Percentiles rank a stretch among this genome's conserved stretches.
Conservation (phyloP, 2,797 vertebrate species). For the Phrynocephalus forsythii region DNA sequence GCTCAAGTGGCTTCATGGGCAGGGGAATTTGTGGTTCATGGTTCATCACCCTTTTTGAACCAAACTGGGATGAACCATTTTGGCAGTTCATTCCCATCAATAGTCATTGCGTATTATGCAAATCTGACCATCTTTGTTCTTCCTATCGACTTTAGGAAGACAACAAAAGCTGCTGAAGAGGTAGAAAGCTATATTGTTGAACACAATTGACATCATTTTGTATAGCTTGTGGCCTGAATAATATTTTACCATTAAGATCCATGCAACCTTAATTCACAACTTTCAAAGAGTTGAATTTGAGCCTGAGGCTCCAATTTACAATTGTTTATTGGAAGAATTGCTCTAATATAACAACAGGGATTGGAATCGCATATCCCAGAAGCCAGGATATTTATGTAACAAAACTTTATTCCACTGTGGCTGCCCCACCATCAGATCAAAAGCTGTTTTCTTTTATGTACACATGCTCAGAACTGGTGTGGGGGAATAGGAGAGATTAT, state of each 20-base stretch:
- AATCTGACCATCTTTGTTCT: background rate
- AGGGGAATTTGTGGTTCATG: too few relatives aligned
- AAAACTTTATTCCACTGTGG: background rate
- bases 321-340: constrained; percentile 1
- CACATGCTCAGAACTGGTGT: background rate
- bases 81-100: too few relatives aligned
- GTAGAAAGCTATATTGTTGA: background rate
- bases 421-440: background rate
- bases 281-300: constrained; percentile 13
- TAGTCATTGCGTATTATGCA: background rate
- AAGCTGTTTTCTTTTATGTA: too few relatives aligned
- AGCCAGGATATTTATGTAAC: background rate
- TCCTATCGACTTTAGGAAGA: background rate
- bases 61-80: too few relatives aligned
- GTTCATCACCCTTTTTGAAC: too few relatives aligned
- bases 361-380: background rate
- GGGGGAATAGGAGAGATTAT: background rate
- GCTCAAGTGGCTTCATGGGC: too few relatives aligned
- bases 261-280: constrained; percentile 14
- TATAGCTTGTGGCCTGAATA: background rate
- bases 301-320: background rate
- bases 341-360: background rate
- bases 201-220: constrained; percentile 15
- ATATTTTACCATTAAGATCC: background rate
- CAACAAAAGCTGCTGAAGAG: background rate